Conservation (phyloP, 2,888 invertebrate genomes). For the Leucoma salicis region DNA sequence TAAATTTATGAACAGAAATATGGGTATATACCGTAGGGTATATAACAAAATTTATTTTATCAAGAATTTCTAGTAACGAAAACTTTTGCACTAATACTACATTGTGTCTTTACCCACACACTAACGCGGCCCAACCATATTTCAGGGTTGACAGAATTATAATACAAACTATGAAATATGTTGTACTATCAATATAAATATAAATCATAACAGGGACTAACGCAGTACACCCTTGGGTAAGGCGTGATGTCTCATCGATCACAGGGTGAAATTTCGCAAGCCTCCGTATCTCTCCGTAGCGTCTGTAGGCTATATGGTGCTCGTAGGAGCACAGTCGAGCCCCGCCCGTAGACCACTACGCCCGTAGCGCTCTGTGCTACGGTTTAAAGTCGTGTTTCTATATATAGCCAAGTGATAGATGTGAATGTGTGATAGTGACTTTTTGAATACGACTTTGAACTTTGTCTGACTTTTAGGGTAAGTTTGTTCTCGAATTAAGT, state of each 20-base stretch:
- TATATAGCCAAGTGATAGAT: conserved; percentile 25
- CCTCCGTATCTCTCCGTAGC: conserved; percentile 13
- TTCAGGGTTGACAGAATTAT: neutral
- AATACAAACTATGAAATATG: neutral
- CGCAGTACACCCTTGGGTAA: conserved; percentile 27
- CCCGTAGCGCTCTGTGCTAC: conserved; percentile 52
- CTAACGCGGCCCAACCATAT: neutral
- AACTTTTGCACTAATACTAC: neutral
- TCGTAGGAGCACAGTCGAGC: conserved; percentile 50
- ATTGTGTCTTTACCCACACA: neutral
- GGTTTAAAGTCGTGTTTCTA: conserved; percentile 18
- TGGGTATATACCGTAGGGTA: no score
- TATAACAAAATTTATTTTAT: neutral
- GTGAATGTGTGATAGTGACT: conserved; percentile 34
- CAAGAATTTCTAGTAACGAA: neutral
- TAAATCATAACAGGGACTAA: conserved; percentile 32
- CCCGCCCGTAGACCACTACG: conserved; percentile 59
- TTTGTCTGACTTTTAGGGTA: conserved; percentile 23
- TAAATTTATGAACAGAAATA: no score
- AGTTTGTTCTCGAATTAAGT: no score
- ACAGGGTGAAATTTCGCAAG: conserved; percentile 27
- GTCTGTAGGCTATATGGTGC: conserved; percentile 27
- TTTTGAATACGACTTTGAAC: conserved; percentile 22
- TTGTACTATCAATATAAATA: conserved; percentile 17
- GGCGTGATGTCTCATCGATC: conserved; percentile 47